Evolutionary conservation across 2,888 invertebrate genomes (phyloP), one percentile per base, ranked within the genome.

Genomic region (Sipha maydis): DNA sequence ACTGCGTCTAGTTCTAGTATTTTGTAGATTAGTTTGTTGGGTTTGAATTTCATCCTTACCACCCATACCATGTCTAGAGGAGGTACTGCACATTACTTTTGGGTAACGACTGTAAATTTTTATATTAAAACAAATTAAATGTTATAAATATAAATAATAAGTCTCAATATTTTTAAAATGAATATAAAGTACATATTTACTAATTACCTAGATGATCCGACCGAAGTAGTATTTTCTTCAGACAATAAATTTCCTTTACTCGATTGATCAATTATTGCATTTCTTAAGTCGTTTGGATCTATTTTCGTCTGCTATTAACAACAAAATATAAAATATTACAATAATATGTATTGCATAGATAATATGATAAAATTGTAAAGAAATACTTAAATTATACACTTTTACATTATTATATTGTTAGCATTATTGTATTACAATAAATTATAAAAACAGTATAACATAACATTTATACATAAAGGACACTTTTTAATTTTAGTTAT

Each of bases 1-100:
- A 9, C 96, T 96, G 89, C 97, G 93, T 90, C 97, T 93, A 76
- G 96, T 95, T 90, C 96, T 93, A 76, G 91, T 90, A 91, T 90
- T 92, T 90, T 61, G 92, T 91, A 90, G 91, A 91, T 78, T 92
- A 90, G 91, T 92, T 91, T 90, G 90, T 82, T 90, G 91, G n/a
- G 90, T 54, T 75, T 93, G 94, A 79, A 92, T 93, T 91, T 96
- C 96, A 90, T 96, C 95, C 0, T 96, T 94, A 89, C 94, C 95
- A 3, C 92, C 92, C 90, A 92, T 91, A 1, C 61, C 82, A 75
- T 82, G 88, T 48, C 82, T 88, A 41, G 88, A 88, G 11, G 88
- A 88, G 11, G 82, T 75, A 82, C 48, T 82, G 31, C 88, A 76
- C 48, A 88, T 88, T 34, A 82, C 82, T 75, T 88, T 88, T n/a